These are phyloP conservation scores for Hipposideros larvatus DNA, from an alignment of 2,797 vertebrate genomes.

Conservation along the genomic window DNA sequence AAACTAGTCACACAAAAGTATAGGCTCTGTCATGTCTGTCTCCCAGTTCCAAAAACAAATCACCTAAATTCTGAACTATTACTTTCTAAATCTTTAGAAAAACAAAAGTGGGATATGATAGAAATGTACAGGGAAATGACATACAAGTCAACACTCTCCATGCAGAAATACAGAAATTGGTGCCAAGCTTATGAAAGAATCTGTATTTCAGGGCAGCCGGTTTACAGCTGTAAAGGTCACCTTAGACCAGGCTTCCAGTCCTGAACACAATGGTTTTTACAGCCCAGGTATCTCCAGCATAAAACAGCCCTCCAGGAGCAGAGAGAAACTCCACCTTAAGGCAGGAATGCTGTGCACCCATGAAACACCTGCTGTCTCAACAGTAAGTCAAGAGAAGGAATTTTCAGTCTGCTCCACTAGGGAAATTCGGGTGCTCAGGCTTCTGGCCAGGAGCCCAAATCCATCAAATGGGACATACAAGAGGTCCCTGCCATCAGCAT, in stretches of 20 bases:
- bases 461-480: not conserved
- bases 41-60: not conserved
- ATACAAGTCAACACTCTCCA: not conserved
- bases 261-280: not conserved
- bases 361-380: not conserved
- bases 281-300: not conserved
- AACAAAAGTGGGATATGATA: not conserved
- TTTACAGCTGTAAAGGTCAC: not conserved
- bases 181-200: not conserved
- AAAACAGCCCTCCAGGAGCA: not conserved
- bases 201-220: not conserved
- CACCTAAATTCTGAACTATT: not conserved
- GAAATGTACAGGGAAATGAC: not conserved
- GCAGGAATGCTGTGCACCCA: not conserved
- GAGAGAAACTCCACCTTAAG: not conserved
- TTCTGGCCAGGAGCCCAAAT: not conserved
- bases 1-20: not conserved
- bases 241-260: not conserved
- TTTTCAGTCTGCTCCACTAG: not conserved
- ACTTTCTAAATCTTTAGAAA: not conserved
- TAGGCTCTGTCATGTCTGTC: not conserved
- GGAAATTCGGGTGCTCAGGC: conserved; percentile 13
- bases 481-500: not conserved
- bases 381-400: conserved; percentile 6
- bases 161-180: not conserved